Conservation (phyloP, 1,140 invertebrate species). For the Tachypleus tridentatus region DNA sequence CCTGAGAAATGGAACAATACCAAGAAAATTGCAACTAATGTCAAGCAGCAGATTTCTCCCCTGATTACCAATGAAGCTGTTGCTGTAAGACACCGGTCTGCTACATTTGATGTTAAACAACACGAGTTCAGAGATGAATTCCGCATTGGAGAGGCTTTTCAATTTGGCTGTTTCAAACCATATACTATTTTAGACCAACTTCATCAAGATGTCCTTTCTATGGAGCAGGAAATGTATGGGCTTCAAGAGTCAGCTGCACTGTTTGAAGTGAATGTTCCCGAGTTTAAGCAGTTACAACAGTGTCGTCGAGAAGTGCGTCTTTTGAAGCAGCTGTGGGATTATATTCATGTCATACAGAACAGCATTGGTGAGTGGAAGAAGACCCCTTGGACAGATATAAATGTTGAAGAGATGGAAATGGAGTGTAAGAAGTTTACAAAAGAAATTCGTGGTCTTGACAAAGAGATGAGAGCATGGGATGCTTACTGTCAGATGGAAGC, state of each 20-base stretch:
- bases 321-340: slow-evolving; percentile 92
- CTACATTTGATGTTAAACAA: slow-evolving; percentile 71
- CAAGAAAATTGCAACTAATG: slow-evolving; percentile 78
- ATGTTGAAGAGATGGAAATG: slow-evolving; percentile 96
- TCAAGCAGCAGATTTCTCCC: slow-evolving; percentile 89
- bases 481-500: slow-evolving; percentile 69
- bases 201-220: slow-evolving; percentile 55
- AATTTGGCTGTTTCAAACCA: slow-evolving; percentile 59
- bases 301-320: slow-evolving; percentile 80
- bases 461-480: slow-evolving; percentile 78
- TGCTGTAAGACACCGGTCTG: slow-evolving; percentile 70
- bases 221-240: slow-evolving; percentile 72
- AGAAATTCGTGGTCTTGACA: slow-evolving; percentile 74
- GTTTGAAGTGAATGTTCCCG: slow-evolving; percentile 87
- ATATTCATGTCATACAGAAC: slow-evolving; percentile 77
- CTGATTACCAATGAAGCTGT: slow-evolving; percentile 88
- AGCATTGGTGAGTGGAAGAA: slow-evolving; percentile 93
- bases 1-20: slow-evolving; percentile 92
- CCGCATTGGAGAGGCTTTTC: slow-evolving; percentile 28
- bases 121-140: slow-evolving; percentile 77
- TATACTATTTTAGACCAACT: slow-evolving; percentile 65
- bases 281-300: slow-evolving; percentile 82
- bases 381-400: slow-evolving; percentile 87
- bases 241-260: slow-evolving; percentile 79
- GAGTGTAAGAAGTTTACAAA: slow-evolving; percentile 96